Conservation (phyloP, 2,797 vertebrate genomes). For the Kryptopterus vitreolus region DNA sequence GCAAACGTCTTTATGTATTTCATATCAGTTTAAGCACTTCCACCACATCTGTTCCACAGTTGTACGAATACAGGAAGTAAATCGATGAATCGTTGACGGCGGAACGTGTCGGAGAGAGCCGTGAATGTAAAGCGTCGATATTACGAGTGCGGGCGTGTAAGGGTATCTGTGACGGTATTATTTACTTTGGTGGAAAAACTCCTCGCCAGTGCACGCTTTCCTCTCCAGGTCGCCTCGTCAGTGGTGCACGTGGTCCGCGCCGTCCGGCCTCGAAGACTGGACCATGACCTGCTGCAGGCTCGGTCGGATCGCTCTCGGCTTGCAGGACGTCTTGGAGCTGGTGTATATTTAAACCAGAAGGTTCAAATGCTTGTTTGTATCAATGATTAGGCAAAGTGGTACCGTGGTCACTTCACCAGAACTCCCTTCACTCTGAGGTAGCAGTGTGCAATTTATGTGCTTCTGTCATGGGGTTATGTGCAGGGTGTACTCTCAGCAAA, state of each 20-base stretch:
- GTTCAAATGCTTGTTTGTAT: slow-evolving; percentile 12
- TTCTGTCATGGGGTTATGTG: slow-evolving; percentile 59
- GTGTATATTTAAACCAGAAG: slow-evolving; percentile 41
- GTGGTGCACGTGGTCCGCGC: slow-evolving; percentile 15
- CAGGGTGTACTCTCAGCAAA: slow-evolving; percentile 48
- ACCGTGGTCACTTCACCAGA: slow-evolving; percentile 33
- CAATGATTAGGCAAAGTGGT: slow-evolving; percentile 41
- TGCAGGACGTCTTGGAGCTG: slow-evolving; percentile 18
- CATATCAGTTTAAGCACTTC: neutral
- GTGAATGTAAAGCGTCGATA: neutral
- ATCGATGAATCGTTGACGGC: neutral
- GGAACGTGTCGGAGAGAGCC: neutral
- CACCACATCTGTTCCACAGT: neutral
- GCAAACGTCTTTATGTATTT: neutral
- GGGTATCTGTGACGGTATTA: slow-evolving; percentile 42
- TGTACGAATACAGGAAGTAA: neutral
- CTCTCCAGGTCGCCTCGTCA: neutral
- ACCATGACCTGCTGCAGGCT: slow-evolving; percentile 41
- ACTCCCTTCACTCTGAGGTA: slow-evolving; percentile 44
- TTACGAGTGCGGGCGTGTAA: neutral
- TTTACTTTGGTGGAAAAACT: slow-evolving; percentile 25
- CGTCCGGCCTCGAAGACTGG: slow-evolving; percentile 27
- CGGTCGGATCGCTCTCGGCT: slow-evolving; percentile 28
- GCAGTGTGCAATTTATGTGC: slow-evolving; percentile 56
- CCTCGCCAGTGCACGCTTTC: neutral